Evolutionary conservation across 2,113 vertebrate genomes (phyloP), one percentile per base, ranked within the genome.

Genomic region (Garra rufa): DNA sequence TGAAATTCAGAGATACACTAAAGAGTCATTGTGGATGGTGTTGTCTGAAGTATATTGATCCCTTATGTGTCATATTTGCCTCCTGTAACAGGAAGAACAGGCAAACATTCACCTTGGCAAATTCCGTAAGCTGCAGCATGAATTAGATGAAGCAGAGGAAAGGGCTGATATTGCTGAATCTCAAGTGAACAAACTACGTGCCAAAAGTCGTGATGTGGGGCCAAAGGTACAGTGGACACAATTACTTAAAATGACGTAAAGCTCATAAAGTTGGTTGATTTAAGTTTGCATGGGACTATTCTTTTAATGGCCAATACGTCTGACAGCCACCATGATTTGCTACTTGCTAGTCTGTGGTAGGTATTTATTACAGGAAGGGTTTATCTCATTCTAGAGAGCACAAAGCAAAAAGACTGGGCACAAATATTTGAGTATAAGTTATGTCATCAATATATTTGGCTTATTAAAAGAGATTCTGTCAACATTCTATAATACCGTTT

Each of bases 171-270:
- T 95, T 0, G 92, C 95, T 0, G 95, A 95, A 89, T 89, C 92
- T 14, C 95, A 95, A 91, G 94, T 95, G 91, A 95, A 95, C 92
- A 95, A 95, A 89, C 34, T 95, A 17, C 91, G 94, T 0, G 90
- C 88, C 79, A 95, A 95, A 90, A 95, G 89, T 85, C 93, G 95
- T 0, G 95, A 95, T 2, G 83, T 73, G 1, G 91, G 93, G 34
- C 10, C 92, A 63, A 95, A 95, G 93, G 94, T 95, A n/a, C 55
- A 88, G 75, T 84, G 19, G 9, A 34, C 30, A 26, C 14, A 71
- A 8, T 61, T 7, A 61, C 34, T 75, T 15, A 19, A 21, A 69
- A 50, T 43, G 1, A 55, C 3, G n/a, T 46, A 76, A 43, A 41
- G 48, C 9, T 55, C n/a, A n/a, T 38, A 67, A 41, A 55, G 10